Evolutionary conservation across 2,797 vertebrate genomes (phyloP).

Genomic region (Saguinus oedipus): DNA sequence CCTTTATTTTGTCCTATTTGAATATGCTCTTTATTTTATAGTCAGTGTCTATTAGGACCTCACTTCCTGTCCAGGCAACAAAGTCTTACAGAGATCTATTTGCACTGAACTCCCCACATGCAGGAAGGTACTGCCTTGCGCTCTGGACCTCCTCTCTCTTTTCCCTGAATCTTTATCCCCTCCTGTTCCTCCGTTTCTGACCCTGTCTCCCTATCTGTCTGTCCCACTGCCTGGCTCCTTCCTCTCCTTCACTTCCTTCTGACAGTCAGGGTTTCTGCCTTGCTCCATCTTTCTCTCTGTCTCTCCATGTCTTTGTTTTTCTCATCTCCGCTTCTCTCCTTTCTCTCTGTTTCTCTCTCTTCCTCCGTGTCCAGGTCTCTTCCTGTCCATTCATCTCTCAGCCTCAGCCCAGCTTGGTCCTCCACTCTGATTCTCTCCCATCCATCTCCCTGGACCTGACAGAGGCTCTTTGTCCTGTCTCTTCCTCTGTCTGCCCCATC

Average conservation of each 20-base stretch:
- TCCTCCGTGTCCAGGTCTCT: not conserved
- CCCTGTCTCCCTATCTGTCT: not conserved
- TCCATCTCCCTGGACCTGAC: not conserved
- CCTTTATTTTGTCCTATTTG: not conserved
- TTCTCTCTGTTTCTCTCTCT: not conserved
- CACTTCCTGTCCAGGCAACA: fast-evolving
- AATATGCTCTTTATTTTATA: not conserved
- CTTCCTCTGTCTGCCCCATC: not conserved
- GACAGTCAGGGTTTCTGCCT: not conserved
- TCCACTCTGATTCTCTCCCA: not conserved
- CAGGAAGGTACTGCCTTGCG: not conserved
- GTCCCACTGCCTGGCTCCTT: not conserved
- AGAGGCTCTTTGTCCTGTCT: not conserved
- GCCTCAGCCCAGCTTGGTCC: not conserved
- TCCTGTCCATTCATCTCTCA: not conserved
- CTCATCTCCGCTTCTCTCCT: not conserved
- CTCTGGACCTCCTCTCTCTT: not conserved
- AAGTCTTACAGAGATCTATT: not conserved
- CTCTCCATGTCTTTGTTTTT: fast-evolving
- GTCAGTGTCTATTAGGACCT: fast-evolving
- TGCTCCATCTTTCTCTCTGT: not conserved
- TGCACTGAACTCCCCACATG: fast-evolving
- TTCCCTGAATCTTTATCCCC: not conserved
- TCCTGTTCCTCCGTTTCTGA: not conserved
- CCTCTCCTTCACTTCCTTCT: not conserved